Base-by-base conservation (phyloP, 2,113 vertebrate species). In the Cinclus cinclus region DNA sequence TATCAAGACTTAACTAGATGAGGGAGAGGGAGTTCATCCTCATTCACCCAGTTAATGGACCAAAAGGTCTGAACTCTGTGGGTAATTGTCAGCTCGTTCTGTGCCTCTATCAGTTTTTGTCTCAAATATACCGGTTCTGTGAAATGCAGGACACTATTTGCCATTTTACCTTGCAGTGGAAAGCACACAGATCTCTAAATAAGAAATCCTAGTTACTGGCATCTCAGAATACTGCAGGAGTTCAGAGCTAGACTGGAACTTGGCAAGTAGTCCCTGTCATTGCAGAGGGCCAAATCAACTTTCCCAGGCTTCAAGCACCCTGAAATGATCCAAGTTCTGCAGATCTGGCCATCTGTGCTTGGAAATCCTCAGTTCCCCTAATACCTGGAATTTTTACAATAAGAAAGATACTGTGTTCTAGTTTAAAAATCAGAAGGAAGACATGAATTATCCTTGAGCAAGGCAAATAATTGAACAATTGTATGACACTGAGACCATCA, bases 331-430 rank as follows among this genome's bases (percentile, higher is more conserved):
- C 96, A 96, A 94, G 83, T 95, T 94, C 81, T 92, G 73, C 90
- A 64, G 88, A 92, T 97, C 90, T 97, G 84, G 93, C 96, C 96
- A 96, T 97, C 96, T 95, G 94, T 96, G 86, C 92, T 79, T 96
- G 90, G 90, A 97, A 95, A 95, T 94, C 93, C 96, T 93, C 81
- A 77, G 95, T 81, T 94, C 86, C 83, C 69, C 49, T 83, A 93
- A 68, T 93, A 94, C 89, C 94, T 97, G 93, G 92, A 94, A 75
- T 87, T 94, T 93, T 94, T 95, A 90, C 94, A 93, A 89, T 83
- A 89, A 93, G 95, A 53, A 95, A 90, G 86, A 92, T 76, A 74
- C 47, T 64, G 27, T 1, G 24, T 87, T 88, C 75, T 90, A 90
- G 83, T 85, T 94, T 90, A 49, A 90, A 94, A 96, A 96, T 35